These are phyloP conservation scores for Rosalia funebris DNA, from an alignment of 2,888 invertebrate genomes.

Conservation along the genomic window DNA sequence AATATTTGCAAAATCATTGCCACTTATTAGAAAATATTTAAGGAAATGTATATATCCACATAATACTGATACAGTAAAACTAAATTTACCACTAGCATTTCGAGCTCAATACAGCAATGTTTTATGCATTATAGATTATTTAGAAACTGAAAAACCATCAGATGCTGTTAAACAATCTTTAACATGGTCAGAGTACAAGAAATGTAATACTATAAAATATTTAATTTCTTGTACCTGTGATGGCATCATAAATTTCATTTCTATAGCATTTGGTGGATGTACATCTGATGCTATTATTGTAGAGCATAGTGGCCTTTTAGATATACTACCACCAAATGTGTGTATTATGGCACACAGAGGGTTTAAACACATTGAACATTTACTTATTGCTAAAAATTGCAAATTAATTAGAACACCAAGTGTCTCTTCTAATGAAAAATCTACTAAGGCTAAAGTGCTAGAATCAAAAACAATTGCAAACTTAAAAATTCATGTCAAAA, in stretches of 20 bases:
- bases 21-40: conserved; percentile 25
- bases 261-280: conserved; percentile 42
- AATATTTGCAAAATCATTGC: conserved; percentile 30
- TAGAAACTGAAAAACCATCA: conserved; percentile 49
- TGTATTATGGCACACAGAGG: conserved; percentile 45
- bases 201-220: conserved; percentile 50
- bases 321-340: conserved; percentile 26
- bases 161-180: conserved; percentile 45
- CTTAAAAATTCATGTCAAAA: conserved; percentile 50
- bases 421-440: conserved; percentile 30
- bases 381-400: conserved; percentile 28
- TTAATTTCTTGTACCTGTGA: conserved; percentile 44
- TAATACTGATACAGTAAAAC: background rate
- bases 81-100: conserved; percentile 16
- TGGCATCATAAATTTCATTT: conserved; percentile 45
- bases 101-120: conserved; percentile 26
- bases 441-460: conserved; percentile 37
- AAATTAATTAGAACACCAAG: conserved; percentile 39
- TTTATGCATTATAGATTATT: conserved; percentile 42
- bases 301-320: conserved; percentile 41
- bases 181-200: conserved; percentile 52
- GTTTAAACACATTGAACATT: conserved; percentile 42
- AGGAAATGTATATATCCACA: conserved; percentile 11
- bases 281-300: conserved; percentile 35
- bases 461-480: conserved; percentile 44